phyloP scores from a whole-genome alignment of 2,888 invertebrate genomes.

The Zaprionus bogoriensis region DNA sequence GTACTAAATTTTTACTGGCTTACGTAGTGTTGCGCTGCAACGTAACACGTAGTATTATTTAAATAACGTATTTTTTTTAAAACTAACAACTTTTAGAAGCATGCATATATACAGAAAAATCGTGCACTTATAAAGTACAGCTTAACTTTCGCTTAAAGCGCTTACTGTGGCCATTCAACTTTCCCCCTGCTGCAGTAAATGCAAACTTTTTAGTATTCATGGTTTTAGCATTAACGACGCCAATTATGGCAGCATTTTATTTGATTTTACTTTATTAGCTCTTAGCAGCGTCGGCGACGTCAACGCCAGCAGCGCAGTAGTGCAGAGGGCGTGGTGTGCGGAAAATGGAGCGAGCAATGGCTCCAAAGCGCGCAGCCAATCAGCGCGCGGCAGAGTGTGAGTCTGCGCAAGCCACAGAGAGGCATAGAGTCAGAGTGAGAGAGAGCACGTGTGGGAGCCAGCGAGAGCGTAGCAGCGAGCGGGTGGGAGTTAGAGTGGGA shows the following conservation, averaged over 20 bases:
- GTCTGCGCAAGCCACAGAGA: slow-evolving; percentile 32
- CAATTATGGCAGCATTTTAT: slow-evolving; percentile 75
- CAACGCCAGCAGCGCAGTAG: not conserved
- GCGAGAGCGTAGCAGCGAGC: slow-evolving; percentile 13
- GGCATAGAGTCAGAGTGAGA: slow-evolving; percentile 12
- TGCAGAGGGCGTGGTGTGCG: slow-evolving; percentile 47
- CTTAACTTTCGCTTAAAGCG: not conserved
- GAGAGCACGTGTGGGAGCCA: slow-evolving; percentile 11
- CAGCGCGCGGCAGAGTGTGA: slow-evolving; percentile 10
- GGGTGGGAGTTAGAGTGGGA: slow-evolving; percentile 6
- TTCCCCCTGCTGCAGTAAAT: slow-evolving; percentile 46
- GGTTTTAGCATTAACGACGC: slow-evolving; percentile 71
- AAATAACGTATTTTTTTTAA: not conserved
- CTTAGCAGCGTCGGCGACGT: slow-evolving; percentile 40
- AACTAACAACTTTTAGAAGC: not conserved
- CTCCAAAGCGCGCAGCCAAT: slow-evolving; percentile 58
- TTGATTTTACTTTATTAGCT: slow-evolving; percentile 64
- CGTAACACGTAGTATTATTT: not conserved
- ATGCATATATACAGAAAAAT: too few species aligned
- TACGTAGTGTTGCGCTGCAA: slow-evolving; percentile 8
- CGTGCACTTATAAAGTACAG: not conserved
- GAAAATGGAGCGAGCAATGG: slow-evolving; percentile 58
- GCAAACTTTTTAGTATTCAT: slow-evolving; percentile 72
- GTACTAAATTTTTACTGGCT: slow-evolving; percentile 34
- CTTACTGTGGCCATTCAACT: slow-evolving; percentile 25